These are phyloP conservation scores for Cavia porcellus DNA, from an alignment of 2,113 vertebrate genomes.

Conservation along the genomic window DNA sequence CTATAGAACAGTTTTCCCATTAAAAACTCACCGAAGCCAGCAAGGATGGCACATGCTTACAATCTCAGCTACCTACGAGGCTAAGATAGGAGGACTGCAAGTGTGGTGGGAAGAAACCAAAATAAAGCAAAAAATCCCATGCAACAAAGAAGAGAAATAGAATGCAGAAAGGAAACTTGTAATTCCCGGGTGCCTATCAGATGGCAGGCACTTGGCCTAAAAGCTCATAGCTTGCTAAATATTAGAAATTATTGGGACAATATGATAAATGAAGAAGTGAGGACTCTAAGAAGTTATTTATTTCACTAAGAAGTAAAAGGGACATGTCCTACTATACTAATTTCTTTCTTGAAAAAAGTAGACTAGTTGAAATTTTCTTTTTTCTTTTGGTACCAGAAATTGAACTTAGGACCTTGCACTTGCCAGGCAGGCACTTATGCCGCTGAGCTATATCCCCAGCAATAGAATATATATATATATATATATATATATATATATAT, in stretches of 20 bases:
- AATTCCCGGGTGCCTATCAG: neutral
- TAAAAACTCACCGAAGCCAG: neutral
- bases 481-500: no score
- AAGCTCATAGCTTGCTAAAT: slow-evolving; percentile 43
- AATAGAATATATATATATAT: no score
- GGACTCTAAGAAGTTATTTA: neutral
- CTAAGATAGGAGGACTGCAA: neutral
- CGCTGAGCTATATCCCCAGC: no score
- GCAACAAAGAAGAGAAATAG: neutral
- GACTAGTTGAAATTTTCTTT: neutral
- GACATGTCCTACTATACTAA: neutral
- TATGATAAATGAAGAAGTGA: neutral
- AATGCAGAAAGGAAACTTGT: neutral
- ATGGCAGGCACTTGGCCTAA: neutral
- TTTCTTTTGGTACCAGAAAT: no score
- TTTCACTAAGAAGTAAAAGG: neutral
- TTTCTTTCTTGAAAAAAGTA: slow-evolving; percentile 2
- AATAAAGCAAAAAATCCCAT: neutral
- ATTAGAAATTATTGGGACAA: neutral
- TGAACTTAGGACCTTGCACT: no score
- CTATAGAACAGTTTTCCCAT: neutral
- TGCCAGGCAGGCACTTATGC: no score
- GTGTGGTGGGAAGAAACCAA: neutral
- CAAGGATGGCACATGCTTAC: neutral
- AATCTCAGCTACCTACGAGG: neutral